Conservation (phyloP, 1,140 invertebrate species). For the Hestina assimilis region DNA sequence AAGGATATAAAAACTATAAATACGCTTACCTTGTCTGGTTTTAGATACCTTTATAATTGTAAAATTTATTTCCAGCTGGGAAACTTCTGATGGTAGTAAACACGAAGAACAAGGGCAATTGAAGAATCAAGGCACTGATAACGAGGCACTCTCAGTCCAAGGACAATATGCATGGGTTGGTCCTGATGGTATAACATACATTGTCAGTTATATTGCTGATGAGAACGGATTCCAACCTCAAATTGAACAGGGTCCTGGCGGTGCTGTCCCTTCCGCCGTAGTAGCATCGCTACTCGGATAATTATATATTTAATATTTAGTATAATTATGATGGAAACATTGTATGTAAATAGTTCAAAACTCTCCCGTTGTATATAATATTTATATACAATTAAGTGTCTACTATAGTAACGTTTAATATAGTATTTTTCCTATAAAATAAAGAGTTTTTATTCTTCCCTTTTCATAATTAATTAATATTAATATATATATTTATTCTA, state of each 20-base stretch:
- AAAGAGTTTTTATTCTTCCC: background rate
- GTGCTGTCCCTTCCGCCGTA: constrained; percentile 68
- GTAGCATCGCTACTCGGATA: constrained; percentile 61
- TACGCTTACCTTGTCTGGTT: too few species aligned
- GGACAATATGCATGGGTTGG: constrained; percentile 80
- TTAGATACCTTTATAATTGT: too few species aligned
- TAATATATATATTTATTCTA: too few species aligned
- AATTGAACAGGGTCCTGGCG: constrained; percentile 81
- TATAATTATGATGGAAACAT: constrained; percentile 14
- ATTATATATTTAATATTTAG: background rate
- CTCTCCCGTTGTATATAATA: constrained; percentile 59
- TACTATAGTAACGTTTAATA: constrained; percentile 33
- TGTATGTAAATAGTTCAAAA: constrained; percentile 52
- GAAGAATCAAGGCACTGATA: constrained; percentile 79
- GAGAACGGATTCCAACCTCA: constrained; percentile 85
- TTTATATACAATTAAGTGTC: constrained; percentile 61
- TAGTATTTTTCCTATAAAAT: constrained; percentile 5
- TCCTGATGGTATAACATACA: constrained; percentile 79
- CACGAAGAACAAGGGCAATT: constrained; percentile 82
- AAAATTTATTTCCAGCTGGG: constrained; percentile 59
- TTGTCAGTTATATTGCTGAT: constrained; percentile 86
- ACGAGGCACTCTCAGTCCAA: constrained; percentile 66
- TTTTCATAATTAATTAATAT: too few species aligned
- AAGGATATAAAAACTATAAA: constrained; percentile 32
- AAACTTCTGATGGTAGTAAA: constrained; percentile 62